phyloP scores from a whole-genome alignment of 2,888 invertebrate species.

The Thalpophila matura region DNA sequence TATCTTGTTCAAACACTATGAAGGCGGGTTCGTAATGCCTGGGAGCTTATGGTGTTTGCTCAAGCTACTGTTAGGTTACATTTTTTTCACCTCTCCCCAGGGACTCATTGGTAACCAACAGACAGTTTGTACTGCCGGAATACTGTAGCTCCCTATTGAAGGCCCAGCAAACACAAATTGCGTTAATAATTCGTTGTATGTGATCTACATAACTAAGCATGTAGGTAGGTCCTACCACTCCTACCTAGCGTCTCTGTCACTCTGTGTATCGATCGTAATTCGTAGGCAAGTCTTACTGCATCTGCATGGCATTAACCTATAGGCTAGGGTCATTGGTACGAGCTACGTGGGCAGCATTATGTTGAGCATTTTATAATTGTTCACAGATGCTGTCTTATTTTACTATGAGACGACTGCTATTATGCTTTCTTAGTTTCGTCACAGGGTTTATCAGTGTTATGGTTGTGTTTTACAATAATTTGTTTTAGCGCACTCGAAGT shows the following conservation, averaged over 20 bases:
- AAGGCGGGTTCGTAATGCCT: not conserved
- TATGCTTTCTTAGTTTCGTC: not conserved
- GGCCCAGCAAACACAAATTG: not conserved
- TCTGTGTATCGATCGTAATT: conserved; percentile 12
- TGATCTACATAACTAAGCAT: not conserved
- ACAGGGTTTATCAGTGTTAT: no score
- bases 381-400: not conserved
- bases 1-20: not conserved
- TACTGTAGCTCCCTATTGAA: not conserved
- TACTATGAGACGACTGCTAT: not conserved
- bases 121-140: no score
- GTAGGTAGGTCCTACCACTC: not conserved
- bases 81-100: not conserved
- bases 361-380: not conserved
- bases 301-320: conserved; percentile 9
- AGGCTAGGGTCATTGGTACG: conserved; percentile 34
- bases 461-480: conserved; percentile 7
- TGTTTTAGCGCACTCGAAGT: no score
- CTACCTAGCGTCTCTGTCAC: not conserved
- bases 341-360: conserved; percentile 24
- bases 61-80: not conserved
- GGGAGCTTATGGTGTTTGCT: not conserved
- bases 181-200: not conserved
- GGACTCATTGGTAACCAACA: not conserved
- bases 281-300: conserved; percentile 11